Evolutionary conservation across 1,140 invertebrate genomes (phyloP), one percentile per base, ranked within the genome.

Genomic region (Penaeus vannamei): DNA sequence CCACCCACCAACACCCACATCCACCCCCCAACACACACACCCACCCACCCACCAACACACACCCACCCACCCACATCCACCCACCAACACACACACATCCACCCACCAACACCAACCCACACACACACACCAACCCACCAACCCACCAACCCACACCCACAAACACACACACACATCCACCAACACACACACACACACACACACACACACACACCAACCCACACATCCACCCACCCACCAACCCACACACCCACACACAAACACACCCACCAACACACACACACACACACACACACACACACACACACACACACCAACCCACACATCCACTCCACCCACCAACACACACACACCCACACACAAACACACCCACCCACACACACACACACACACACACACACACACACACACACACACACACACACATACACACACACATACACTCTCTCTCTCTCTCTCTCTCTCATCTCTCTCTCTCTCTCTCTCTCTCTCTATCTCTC

Each of bases 321-420:
- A n/a, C n/a, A n/a, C n/a, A n/a, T n/a, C n/a, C n/a, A n/a, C n/a
- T n/a, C n/a, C n/a, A 23, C 2, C 23, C 0, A 32, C 4, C 23
- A 17, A 72, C 17, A 72, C n/a, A 14, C 14, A 72, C 14, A n/a
- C 66, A 72, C 12, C 23, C n/a, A 72, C n/a, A 72, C n/a, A 72
- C n/a, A 72, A n/a, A 72, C n/a, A 72, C n/a, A 72, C n/a, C 23
- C n/a, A 72, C 8, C 23, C 8, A 72, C n/a, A 72, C n/a, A 23
- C 2, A 72, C 0, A 32, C 4, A 72, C n/a, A 72, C 17, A 72
- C n/a, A 14, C 14, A 72, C 14, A n/a, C 66, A 72, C 12, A 72
- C n/a, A 72, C n/a, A 72, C n/a, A 72, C n/a, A 72, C n/a, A 72
- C n/a, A 72, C n/a, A 72, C n/a, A 72, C n/a, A 72, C 8, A 72